These are phyloP conservation scores for Rattus rattus DNA, from an alignment of 2,113 vertebrate species.

Conservation along the genomic window DNA sequence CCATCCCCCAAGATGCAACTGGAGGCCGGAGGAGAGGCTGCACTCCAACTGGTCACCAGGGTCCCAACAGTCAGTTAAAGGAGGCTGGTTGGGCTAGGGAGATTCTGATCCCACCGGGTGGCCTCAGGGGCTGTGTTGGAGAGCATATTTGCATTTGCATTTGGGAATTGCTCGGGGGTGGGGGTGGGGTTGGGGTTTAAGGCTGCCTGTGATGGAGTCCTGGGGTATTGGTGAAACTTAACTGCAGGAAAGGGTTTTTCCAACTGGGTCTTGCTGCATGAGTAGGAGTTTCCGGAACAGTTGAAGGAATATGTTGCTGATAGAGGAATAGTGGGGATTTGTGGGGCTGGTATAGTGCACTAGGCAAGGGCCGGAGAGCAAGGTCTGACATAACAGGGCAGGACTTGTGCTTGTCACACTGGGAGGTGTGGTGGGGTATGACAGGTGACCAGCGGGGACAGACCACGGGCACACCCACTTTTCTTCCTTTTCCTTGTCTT, in stretches of 20 bases:
- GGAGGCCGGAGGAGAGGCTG: not conserved
- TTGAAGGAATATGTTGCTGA: not conserved
- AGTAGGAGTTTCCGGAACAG: slow-evolving; percentile 39
- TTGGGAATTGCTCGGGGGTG: not conserved
- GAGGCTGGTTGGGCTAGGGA: not conserved
- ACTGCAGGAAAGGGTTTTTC: not conserved
- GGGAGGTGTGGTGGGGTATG: not conserved
- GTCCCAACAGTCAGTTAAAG: not conserved
- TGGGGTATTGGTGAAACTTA: not conserved
- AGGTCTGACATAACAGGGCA: not conserved
- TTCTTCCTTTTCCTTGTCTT: not conserved
- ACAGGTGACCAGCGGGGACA: not conserved
- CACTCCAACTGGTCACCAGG: not conserved
- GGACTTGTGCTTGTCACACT: not conserved
- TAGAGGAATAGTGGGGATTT: not conserved
- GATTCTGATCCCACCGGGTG: not conserved
- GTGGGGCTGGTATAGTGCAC: not conserved
- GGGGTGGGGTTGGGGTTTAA: not conserved
- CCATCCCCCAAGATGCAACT: not conserved
- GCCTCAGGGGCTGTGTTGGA: not conserved
- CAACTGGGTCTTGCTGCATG: slow-evolving; percentile 25
- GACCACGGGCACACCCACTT: not conserved
- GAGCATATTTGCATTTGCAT: not conserved
- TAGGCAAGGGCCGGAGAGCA: not conserved
- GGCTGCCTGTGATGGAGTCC: not conserved